Conservation (phyloP, 2,888 invertebrate species). For the Trilocha varians region DNA sequence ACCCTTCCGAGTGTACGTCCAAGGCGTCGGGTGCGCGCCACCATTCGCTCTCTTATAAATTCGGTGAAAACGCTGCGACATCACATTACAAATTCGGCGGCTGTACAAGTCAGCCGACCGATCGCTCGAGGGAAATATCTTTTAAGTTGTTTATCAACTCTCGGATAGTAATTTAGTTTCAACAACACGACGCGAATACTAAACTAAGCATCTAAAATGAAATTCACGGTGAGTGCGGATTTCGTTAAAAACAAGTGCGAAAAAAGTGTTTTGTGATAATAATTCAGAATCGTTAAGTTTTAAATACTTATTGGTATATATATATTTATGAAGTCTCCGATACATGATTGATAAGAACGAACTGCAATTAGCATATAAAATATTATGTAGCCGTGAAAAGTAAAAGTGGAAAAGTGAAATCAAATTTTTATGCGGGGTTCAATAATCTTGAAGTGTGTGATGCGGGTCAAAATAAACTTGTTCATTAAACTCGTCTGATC, state of each 20-base stretch:
- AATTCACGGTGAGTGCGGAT: constrained; percentile 69
- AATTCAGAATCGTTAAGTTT: background rate
- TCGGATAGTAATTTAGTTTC: constrained; percentile 61
- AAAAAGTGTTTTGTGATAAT: constrained; percentile 15
- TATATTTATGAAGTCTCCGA: background rate
- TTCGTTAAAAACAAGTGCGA: constrained; percentile 25
- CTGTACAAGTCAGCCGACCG: constrained; percentile 56
- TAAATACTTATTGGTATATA: background rate
- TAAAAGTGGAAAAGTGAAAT: constrained; percentile 63
- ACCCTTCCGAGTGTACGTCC: constrained; percentile 49
- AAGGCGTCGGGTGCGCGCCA: constrained; percentile 42
- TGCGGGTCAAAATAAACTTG: constrained; percentile 49
- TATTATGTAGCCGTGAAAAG: constrained; percentile 32
- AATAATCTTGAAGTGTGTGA: constrained; percentile 50
- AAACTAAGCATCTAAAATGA: constrained; percentile 63
- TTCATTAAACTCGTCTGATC: constrained; percentile 25
- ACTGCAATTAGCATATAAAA: background rate
- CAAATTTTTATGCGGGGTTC: constrained; percentile 48
- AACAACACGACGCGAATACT: constrained; percentile 42
- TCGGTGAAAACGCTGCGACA: constrained; percentile 63
- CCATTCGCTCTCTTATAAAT: constrained; percentile 65
- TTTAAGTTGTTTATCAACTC: constrained; percentile 41
- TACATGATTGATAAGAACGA: background rate
- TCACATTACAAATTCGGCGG: constrained; percentile 72
- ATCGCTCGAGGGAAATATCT: constrained; percentile 35